Percentiles rank a stretch among this genome's conserved stretches.
phyloP scores from a whole-genome alignment of 2,888 invertebrate species.

The Cheilosia pagana region DNA sequence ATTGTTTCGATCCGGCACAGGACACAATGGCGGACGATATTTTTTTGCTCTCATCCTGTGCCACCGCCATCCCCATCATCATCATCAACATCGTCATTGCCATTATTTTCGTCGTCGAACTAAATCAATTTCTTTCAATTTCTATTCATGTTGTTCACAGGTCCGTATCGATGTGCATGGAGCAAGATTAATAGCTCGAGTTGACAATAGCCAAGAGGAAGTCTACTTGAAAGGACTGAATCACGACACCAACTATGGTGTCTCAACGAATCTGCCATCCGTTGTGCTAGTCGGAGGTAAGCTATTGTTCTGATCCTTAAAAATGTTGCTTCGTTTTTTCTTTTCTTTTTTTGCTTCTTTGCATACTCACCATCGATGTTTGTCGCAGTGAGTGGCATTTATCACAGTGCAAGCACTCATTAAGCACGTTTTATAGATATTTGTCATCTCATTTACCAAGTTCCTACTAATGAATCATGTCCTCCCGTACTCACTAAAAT shows the following conservation, averaged over 20 bases:
- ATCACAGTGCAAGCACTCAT: neutral
- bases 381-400: neutral
- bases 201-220: constrained; percentile 93
- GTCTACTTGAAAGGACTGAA: constrained; percentile 92
- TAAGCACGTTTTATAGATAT: neutral
- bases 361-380: neutral
- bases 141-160: constrained; percentile 79
- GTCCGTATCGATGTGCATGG: constrained; percentile 94
- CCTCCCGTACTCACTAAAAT: neutral
- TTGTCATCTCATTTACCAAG: neutral
- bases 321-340: neutral
- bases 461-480: constrained; percentile 51
- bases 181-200: constrained; percentile 92
- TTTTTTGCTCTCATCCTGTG: neutral
- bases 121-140: constrained; percentile 66
- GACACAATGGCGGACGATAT: constrained; percentile 24
- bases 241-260: constrained; percentile 93
- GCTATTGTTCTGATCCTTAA: constrained; percentile 64
- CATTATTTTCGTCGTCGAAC: constrained; percentile 53
- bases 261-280: constrained; percentile 92
- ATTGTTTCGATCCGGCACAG: constrained; percentile 43
- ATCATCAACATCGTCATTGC: constrained; percentile 2
- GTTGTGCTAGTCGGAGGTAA: constrained; percentile 95
- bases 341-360: neutral
- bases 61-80: neutral